These are phyloP conservation scores for Rhabdophis nuchalis DNA, from an alignment of 2,797 vertebrate species.

Conservation along the genomic window DNA sequence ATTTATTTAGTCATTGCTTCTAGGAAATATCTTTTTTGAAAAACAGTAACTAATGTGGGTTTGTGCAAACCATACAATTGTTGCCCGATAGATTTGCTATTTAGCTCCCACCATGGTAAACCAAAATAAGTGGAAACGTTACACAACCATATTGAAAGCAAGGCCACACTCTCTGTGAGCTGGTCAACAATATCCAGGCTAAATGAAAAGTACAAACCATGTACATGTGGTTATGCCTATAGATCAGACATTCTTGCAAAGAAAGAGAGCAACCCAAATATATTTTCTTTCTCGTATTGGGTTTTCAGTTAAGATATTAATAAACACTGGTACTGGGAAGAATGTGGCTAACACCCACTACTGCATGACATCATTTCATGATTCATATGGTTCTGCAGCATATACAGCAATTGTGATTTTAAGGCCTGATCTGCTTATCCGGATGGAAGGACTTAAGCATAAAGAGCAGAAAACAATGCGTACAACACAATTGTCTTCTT, in stretches of 20 bases:
- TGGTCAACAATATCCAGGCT: background rate
- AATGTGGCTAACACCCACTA: background rate
- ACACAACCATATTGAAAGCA: background rate
- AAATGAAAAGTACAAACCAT: background rate
- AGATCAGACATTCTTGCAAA: background rate
- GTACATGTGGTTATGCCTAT: background rate
- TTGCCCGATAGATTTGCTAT: background rate
- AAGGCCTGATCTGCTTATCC: background rate
- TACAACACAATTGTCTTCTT: background rate
- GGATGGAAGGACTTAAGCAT: background rate
- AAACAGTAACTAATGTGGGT: background rate
- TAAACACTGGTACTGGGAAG: background rate
- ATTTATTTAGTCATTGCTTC: background rate
- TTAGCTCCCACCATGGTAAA: background rate
- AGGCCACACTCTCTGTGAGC: background rate
- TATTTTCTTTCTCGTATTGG: background rate
- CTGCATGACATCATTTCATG: background rate
- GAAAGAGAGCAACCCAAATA: background rate
- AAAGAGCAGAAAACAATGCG: background rate
- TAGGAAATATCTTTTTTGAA: background rate
- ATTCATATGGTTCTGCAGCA: background rate
- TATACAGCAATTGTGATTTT: background rate
- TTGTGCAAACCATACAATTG: background rate
- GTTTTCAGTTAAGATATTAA: constrained; percentile 1
- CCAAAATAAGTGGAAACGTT: background rate